These are phyloP conservation scores for Oreotrochilus melanogaster DNA, from an alignment of 2,113 vertebrate genomes.

Conservation along the genomic window DNA sequence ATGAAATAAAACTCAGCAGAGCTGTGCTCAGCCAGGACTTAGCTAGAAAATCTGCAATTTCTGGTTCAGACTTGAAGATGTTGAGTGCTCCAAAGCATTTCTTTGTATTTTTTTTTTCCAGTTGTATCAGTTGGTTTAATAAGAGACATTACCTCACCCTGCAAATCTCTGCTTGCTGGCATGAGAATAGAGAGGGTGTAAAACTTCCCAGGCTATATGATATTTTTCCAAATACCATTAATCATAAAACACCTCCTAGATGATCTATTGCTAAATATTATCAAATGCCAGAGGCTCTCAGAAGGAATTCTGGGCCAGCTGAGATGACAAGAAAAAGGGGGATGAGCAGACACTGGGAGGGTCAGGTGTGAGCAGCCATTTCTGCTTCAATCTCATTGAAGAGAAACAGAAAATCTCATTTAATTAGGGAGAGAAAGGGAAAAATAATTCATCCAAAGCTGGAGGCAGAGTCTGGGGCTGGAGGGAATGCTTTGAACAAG, in stretches of 20 bases:
- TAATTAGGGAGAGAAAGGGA: background rate
- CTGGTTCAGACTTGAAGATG: background rate
- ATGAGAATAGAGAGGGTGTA: background rate
- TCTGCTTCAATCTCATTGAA: background rate
- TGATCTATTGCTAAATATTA: background rate
- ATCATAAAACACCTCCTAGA: background rate
- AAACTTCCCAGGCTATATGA: background rate
- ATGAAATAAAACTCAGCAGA: background rate
- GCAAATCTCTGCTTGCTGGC: constrained; percentile 18
- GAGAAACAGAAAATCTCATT: background rate
- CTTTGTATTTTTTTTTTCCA: background rate
- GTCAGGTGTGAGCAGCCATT: background rate
- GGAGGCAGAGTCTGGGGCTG: background rate
- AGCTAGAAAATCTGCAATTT: background rate
- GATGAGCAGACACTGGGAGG: background rate
- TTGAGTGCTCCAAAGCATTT: background rate
- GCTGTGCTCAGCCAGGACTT: background rate
- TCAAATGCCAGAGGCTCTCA: background rate
- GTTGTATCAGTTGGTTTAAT: background rate
- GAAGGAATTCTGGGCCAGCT: background rate
- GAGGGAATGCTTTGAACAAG: background rate
- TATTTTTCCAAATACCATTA: constrained; percentile 4
- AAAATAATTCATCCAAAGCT: background rate
- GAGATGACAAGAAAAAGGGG: background rate
- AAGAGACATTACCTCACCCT: constrained; percentile 9